Evolutionary conservation across 2,888 invertebrate species (phyloP), one percentile per base, ranked within the genome.

Genomic region (Rhingia rostrata): DNA sequence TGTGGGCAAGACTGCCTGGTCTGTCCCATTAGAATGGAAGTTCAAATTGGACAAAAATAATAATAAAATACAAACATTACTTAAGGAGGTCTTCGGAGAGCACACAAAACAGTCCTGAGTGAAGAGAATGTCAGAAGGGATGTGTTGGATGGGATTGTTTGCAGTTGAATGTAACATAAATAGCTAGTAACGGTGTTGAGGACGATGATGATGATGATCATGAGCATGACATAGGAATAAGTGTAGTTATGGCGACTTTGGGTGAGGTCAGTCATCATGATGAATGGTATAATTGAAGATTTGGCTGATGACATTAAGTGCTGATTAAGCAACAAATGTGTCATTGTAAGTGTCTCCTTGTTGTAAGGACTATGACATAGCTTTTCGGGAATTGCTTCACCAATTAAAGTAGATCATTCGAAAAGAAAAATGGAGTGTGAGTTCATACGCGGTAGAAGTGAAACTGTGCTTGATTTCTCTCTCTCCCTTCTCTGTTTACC

Each of bases 51-150:
- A 69, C 63, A 53, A 64, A 58, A 67, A 80, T 63, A 81, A 69
- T 64, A 81, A 81, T 75, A 81, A 69, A 58, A 81, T 64, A 69
- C 69, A 81, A 75, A 81, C 75, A 81, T 69, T 81, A 69, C 81
- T 81, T 56, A 45, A 69, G 75, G 49, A 58, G 69, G 58, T 58
- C 70, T 64, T 64, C 58, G 37, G 6, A 41, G 10, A 9, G 41
- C 67, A 60, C 53, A 60, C 47, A 47, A 14, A 6, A 33, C 69
- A 61, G 54, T 41, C 35, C 61, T 30, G 64, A 63, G 39, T 70
- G 33, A 69, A 54, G 54, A 63, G 61, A 54, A 77, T n/a, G 77
- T 69, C 54, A 60, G 64, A 70, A 78, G 32, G 70, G 56, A 70
- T 70, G 79, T 73, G 56, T 56, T 64, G 9, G 49, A 43, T 22